Base-by-base conservation (phyloP, 2,888 invertebrate genomes). In the Plebejus anna region DNA sequence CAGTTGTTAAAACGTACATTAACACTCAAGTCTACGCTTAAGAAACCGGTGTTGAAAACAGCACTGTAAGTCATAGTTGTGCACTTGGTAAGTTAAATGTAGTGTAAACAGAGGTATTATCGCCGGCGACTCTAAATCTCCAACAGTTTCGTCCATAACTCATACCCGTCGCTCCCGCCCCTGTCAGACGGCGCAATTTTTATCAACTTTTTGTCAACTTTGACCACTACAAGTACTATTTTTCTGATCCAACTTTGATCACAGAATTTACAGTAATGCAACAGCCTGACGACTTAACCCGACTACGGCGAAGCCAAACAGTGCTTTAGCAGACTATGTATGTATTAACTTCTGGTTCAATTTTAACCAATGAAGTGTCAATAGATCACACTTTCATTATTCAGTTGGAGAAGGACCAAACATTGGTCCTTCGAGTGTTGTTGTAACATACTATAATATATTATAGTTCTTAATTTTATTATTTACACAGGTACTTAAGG, bases 31-130 rank as follows among this genome's bases (percentile, higher is more conserved):
- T 55, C 13, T 55, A 55, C 47, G 47, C 55, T 38, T 57, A 75
- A 75, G 13, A 75, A 57, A 36, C 59, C 7, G n/a, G 38, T 38
- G 32, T 36, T 66, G 66, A 66, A 36, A 66, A 66, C 66, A 36
- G 66, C 32, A 61, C 61, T 3, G 66, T 66, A 36, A 66, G 32
- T 66, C 66, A 66, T 66, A 66, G 66, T 66, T 66, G 66, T 66
- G 86, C 86, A 89, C 90, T 90, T 88, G 87, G 88, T 88, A 90
- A 91, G 91, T 91, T 91, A 88, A 92, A 91, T 92, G 90, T 91
- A 91, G 87, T 85, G 92, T 90, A 90, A 91, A 91, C 89, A 89
- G 88, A 87, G 89, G 89, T 90, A 89, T 90, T 91, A 91, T 90
- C 90, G 88, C 86, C 83, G 85, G 89, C 82, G 85, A 83, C 83